Evolutionary conservation across 2,888 invertebrate genomes (phyloP).

Genomic region (Platycheirus albimanus): DNA sequence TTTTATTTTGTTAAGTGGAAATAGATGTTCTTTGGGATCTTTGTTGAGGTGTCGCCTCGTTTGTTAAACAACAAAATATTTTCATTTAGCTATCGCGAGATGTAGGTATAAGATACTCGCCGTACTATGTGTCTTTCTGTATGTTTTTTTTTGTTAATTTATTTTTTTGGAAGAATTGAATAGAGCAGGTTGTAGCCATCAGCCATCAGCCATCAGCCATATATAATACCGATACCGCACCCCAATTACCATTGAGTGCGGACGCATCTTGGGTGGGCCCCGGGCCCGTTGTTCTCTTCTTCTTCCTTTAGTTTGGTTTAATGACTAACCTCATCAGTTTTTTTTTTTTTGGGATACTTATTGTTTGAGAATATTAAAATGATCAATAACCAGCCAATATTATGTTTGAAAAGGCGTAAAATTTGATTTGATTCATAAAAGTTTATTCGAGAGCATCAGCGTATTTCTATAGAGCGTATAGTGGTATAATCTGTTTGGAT

Average conservation of each 20-base stretch:
- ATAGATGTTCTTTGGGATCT: constrained; percentile 70
- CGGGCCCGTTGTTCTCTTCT: constrained; percentile 44
- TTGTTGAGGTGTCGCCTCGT: constrained; percentile 74
- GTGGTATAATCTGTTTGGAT: constrained; percentile 26
- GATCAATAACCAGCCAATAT: constrained; percentile 72
- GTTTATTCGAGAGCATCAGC: constrained; percentile 34
- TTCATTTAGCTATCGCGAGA: constrained; percentile 71
- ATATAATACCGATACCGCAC: constrained; percentile 59
- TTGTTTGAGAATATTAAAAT: constrained; percentile 58
- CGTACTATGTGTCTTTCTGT: not conserved
- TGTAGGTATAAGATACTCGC: constrained; percentile 25
- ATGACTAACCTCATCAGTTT: constrained; percentile 61
- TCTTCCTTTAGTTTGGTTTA: constrained; percentile 12
- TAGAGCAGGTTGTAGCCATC: constrained; percentile 67
- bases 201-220: too few relatives aligned
- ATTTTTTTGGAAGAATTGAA: constrained; percentile 49
- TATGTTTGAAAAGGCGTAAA: constrained; percentile 66
- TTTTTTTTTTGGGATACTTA: constrained; percentile 41
- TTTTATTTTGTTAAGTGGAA: constrained; percentile 68
- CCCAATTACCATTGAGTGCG: constrained; percentile 73
- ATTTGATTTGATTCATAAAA: constrained; percentile 71
- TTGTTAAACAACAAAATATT: constrained; percentile 73
- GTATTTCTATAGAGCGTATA: too few relatives aligned
- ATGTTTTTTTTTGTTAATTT: not conserved
- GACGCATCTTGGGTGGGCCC: constrained; percentile 72